phyloP scores from a whole-genome alignment of 2,113 vertebrate species.

The Pluvianellus socialis region DNA sequence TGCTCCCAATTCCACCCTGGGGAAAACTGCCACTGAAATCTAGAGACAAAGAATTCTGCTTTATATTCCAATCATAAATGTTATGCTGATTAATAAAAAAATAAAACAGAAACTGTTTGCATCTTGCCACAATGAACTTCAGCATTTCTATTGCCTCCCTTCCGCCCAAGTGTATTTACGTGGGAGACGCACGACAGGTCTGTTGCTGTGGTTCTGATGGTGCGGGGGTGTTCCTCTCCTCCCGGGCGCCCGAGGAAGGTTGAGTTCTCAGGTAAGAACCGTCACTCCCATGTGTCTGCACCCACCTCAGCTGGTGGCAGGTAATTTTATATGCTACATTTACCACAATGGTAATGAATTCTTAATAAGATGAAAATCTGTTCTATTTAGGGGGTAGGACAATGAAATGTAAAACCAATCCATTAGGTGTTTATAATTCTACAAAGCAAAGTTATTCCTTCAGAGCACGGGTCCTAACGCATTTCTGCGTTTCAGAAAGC shows the following conservation, averaged over 20 bases:
- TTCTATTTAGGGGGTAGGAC: neutral
- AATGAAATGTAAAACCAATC: neutral
- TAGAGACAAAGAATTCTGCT: neutral
- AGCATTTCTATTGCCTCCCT: neutral
- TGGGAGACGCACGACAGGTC: neutral
- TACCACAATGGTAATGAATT: neutral
- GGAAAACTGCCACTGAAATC: neutral
- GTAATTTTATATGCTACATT: conserved; percentile 4
- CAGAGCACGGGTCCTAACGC: neutral
- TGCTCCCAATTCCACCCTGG: neutral
- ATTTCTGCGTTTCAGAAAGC: neutral
- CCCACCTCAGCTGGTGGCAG: neutral
- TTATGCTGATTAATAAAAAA: neutral
- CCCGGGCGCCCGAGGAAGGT: neutral
- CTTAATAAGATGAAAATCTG: neutral
- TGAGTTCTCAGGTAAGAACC: neutral
- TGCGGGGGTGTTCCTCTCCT: neutral
- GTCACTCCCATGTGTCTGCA: neutral
- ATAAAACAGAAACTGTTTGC: neutral
- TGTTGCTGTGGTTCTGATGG: neutral
- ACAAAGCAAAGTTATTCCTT: neutral
- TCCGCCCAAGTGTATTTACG: neutral
- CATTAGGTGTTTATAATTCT: neutral
- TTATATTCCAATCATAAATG: neutral
- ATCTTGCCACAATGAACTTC: neutral